Conservation (phyloP, 2,113 vertebrate species). For the Spheniscus mendiculus region DNA sequence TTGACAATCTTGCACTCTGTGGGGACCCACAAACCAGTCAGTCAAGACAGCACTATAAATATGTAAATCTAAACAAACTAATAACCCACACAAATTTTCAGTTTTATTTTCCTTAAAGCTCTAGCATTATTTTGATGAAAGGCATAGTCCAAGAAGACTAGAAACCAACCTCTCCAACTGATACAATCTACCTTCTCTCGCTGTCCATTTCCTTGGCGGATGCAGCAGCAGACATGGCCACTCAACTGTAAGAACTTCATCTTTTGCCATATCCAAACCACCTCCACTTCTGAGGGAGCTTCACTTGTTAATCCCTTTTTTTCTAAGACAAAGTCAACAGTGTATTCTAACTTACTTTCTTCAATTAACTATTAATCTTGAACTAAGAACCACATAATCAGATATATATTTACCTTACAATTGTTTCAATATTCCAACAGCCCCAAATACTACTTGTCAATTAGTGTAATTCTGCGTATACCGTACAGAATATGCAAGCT, state of each 20-base stretch:
- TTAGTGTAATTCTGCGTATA: not conserved
- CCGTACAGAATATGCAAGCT: not conserved
- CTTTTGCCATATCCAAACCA: not conserved
- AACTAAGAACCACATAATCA: not conserved
- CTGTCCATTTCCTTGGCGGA: not conserved
- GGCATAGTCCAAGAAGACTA: not conserved
- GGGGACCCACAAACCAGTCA: not conserved
- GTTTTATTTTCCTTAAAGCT: not conserved
- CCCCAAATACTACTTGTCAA: not conserved
- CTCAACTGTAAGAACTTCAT: not conserved
- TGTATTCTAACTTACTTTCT: not conserved
- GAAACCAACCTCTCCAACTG: not conserved
- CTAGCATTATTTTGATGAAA: not conserved
- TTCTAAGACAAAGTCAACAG: not conserved
- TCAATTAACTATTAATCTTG: not conserved
- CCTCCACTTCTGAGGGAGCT: not conserved
- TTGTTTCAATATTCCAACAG: not conserved
- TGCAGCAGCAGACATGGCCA: not conserved
- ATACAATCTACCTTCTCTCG: not conserved
- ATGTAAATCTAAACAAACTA: conserved; percentile 24
- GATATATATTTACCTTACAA: not conserved
- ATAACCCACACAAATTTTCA: not conserved
- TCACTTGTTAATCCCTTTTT: not conserved
- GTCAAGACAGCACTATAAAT: not conserved
- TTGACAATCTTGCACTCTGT: not conserved